Percentiles rank a stretch among this genome's conserved stretches.
Conservation (phyloP, 2,888 invertebrate species). For the Dusona sp. region DNA sequence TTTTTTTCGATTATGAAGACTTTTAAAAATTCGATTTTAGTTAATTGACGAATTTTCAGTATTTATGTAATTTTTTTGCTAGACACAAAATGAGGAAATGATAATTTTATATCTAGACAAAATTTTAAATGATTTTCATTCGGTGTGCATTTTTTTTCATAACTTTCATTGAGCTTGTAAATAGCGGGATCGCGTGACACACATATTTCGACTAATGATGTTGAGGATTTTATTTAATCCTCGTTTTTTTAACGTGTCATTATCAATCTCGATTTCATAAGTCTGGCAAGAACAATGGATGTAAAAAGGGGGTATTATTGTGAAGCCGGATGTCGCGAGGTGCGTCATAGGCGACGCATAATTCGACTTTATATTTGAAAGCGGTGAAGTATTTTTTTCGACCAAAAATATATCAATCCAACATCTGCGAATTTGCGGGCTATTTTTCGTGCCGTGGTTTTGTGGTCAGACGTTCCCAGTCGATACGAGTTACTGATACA, state of each 20-base stretch:
- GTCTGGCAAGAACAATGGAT: background rate
- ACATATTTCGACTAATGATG: background rate
- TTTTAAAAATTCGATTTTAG: too few species aligned
- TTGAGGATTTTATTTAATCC: background rate
- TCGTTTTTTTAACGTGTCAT: slow-evolving; percentile 4
- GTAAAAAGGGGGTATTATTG: background rate
- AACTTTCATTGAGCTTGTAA: background rate
- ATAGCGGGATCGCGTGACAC: background rate
- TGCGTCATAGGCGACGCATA: background rate
- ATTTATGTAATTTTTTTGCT: background rate
- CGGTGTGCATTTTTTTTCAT: background rate
- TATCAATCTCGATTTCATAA: background rate
- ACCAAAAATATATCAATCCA: background rate
- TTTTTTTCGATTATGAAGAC: too few species aligned
- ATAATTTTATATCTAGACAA: background rate
- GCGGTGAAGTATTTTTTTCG: background rate
- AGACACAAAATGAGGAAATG: background rate
- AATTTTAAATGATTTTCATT: background rate
- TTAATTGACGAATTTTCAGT: too few species aligned
- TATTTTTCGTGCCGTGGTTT: background rate
- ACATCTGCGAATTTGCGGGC: background rate
- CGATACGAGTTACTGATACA: slow-evolving; percentile 18
- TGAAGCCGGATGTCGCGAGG: slow-evolving; percentile 10
- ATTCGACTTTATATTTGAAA: background rate
- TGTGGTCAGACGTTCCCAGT: slow-evolving; percentile 16